Base-by-base conservation (phyloP, 2,888 invertebrate genomes). In the Ennomos fuscantarius region DNA sequence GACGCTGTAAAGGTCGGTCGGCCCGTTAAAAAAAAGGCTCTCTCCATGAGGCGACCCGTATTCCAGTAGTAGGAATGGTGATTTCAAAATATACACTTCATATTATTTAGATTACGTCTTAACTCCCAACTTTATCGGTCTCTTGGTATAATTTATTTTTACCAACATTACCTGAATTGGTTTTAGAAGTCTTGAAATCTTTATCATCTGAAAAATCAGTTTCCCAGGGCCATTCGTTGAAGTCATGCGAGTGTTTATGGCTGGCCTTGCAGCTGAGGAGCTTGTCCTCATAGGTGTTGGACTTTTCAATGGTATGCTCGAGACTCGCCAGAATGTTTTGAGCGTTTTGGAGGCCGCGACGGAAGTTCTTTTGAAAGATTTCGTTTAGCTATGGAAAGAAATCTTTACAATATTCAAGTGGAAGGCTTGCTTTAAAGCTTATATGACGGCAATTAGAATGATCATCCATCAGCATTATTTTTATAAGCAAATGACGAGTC, bases 291-390 rank as follows among this genome's bases (percentile, higher is more conserved):
- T 88, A 91, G 8, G 74, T 68, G 13, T 54, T 76, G 0, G 85
- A 80, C 71, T 88, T 88, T 33, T 71, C 63, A 2, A 92, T 65
- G 51, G 89, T 88, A 1, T 68, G 72, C 55, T 90, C 85, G 0
- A 91, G 71, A 9, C 72, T 73, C 5, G 72, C 66, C 1, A 92
- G 70, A 2, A 90, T 74, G 13, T 77, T 76, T 5, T 78, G 74
- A 6, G 85, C 82, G 61, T 88, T 88, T 44, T 78, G 78, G 0
- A 91, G 51, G 2, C 87, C 85, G 49, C 75, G 74, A 8, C 78
- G 48, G 36, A 86, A 84, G 65, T 80, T 81, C 53, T 82, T 84
- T 46, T 79, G 70, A 1, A 59, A 44, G 10, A 60, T 49, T 33
- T 56, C 59, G 33, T 69, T 65, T 37, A 65, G 55, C 79, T 79